Base-by-base conservation (phyloP, 2,888 invertebrate genomes). In the Orchesella flavescens region DNA sequence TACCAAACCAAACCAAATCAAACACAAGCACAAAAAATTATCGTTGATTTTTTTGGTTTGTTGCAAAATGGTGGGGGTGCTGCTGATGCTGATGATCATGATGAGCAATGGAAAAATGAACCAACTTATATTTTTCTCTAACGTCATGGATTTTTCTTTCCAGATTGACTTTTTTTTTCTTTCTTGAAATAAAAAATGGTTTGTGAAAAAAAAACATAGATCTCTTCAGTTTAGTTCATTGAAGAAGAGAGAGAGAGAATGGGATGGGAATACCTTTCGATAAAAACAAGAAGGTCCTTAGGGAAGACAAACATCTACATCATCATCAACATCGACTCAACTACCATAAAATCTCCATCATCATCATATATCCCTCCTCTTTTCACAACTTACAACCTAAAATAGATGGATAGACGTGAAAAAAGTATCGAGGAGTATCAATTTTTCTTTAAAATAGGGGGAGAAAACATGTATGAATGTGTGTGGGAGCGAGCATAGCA, bases 281-380 rank as follows among this genome's bases (percentile, higher is more conserved):
- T 68, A 76, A 68, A 21, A 61, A 61, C 12, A 61, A 61, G 61
- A 76, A 76, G 66, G 76, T 76, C 76, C 76, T 76, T 68, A 43
- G 76, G 68, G 76, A 76, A 68, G 76, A 76, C 66, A 76, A 76
- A 76, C 57, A 76, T 76, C 76, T 65, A 68, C 68, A 76, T 76
- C 68, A 76, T 73, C 59, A 61, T 59, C 59, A 55, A 24, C 59
- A 61, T 59, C 59, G 24, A 24, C 49, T 63, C 65, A 76, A 66
- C 55, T 53, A 55, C 66, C 53, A 76, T 57, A 76, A 76, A 68
- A 19, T 19, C 21, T 61, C 61, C 23, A 68, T 57, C 68, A 43
- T 34, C 68, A 76, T 76, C 76, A 66, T 76, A 65, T 9, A 12
- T 49, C 10, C 49, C 74, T 46, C 61, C 76, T 68, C 46, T 53